Conservation (phyloP, 2,113 vertebrate species). For the Panthera uncia region DNA sequence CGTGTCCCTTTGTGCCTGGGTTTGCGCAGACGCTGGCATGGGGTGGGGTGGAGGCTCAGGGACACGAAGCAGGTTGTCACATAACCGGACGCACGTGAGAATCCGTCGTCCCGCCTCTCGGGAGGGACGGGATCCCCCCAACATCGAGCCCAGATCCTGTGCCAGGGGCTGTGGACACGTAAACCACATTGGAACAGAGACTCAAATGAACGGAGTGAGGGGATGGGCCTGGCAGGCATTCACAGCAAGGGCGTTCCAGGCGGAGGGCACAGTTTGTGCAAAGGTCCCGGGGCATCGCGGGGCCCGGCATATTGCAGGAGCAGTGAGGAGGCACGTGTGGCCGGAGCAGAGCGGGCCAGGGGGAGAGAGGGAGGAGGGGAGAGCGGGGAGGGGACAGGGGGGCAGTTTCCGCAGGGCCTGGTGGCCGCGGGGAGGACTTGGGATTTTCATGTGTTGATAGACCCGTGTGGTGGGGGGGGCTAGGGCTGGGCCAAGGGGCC, state of each 20-base stretch:
- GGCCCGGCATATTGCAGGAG: neutral
- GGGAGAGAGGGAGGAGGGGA: neutral
- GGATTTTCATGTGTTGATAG: neutral
- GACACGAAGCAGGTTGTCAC: neutral
- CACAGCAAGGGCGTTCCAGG: neutral
- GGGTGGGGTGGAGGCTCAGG: neutral
- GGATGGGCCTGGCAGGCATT: neutral
- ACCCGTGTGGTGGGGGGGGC: too few species aligned
- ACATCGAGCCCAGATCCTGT: neutral
- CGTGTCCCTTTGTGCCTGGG: neutral
- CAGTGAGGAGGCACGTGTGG: neutral
- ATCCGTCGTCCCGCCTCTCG: neutral
- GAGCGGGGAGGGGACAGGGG: neutral
- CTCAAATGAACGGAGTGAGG: neutral
- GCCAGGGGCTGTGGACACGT: neutral
- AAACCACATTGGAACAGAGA: neutral
- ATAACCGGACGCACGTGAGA: rapidly evolving
- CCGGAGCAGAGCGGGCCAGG: neutral
- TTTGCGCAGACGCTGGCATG: rapidly evolving
- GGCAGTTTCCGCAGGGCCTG: neutral
- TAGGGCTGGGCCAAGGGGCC: neutral
- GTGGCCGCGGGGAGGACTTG: neutral
- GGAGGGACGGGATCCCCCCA: rapidly evolving
- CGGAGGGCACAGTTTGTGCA: neutral
- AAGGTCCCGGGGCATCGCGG: neutral